Evolutionary conservation across 2,888 invertebrate genomes (phyloP).

Genomic region (Dicyrtoma fusca): DNA sequence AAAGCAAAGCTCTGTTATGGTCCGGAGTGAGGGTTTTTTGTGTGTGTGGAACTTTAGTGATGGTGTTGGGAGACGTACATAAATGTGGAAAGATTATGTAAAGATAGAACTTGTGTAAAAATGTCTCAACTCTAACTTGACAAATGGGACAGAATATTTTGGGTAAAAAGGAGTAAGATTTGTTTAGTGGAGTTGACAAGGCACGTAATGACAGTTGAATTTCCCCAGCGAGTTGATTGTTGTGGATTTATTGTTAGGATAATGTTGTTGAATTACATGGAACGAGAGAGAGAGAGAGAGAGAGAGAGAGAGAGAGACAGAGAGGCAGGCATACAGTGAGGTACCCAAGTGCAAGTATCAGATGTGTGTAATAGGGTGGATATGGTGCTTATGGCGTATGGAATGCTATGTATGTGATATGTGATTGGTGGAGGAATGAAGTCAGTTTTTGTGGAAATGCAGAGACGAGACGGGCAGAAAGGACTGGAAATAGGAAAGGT

Average conservation of each 20-base stretch:
- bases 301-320: too few species aligned
- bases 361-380: too few species aligned
- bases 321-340: not conserved
- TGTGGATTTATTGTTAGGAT: slow-evolving; percentile 36
- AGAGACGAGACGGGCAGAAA: not conserved
- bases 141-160: slow-evolving; percentile 48
- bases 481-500: slow-evolving; percentile 1
- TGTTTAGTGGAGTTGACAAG: slow-evolving; percentile 32
- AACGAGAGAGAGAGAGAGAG: too few species aligned
- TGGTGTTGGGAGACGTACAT: too few species aligned
- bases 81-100: slow-evolving; percentile 2
- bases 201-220: slow-evolving; percentile 40
- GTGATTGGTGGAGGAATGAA: not conserved
- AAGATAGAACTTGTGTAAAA: slow-evolving; percentile 25
- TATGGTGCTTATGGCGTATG: too few species aligned
- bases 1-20: not conserved
- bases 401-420: not conserved
- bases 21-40: too few species aligned
- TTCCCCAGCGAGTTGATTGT: slow-evolving; percentile 29
- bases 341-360: not conserved
- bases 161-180: slow-evolving; percentile 43
- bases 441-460: not conserved
- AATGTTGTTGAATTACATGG: slow-evolving; percentile 34
- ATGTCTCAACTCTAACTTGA: slow-evolving; percentile 34
- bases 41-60: too few species aligned